These are phyloP conservation scores for Hyperopisus bebe DNA, from an alignment of 2,113 vertebrate genomes.

Conservation along the genomic window DNA sequence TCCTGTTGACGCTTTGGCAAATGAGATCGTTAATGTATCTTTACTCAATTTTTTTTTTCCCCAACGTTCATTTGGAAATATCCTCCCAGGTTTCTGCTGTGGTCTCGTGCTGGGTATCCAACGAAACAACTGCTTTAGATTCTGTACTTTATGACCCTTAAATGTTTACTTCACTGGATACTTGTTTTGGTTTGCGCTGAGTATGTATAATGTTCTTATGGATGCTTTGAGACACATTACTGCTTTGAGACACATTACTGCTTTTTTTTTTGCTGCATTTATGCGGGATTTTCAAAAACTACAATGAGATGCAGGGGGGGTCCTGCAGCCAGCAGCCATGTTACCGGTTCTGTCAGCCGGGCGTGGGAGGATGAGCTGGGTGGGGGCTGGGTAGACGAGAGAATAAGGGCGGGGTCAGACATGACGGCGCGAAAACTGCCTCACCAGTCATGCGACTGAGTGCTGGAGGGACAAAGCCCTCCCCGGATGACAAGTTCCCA, in stretches of 20 bases:
- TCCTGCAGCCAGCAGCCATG: neutral
- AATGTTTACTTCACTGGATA: neutral
- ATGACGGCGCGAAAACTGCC: neutral
- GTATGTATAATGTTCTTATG: constrained; percentile 15
- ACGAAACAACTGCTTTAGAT: neutral
- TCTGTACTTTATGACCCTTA: neutral
- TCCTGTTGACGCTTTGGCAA: constrained; percentile 35
- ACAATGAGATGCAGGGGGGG: constrained; percentile 10
- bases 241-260: constrained; percentile 21
- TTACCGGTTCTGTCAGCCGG: neutral
- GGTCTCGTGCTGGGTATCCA: neutral
- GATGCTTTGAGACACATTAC: constrained; percentile 22
- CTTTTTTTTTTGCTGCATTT: constrained; percentile 18
- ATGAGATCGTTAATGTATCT: neutral
- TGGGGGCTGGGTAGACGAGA: neutral
- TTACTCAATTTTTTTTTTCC: neutral
- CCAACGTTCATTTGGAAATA: neutral
- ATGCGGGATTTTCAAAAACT: neutral
- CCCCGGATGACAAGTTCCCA: constrained; percentile 23
- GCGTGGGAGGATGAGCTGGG: neutral
- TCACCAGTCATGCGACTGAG: constrained; percentile 45
- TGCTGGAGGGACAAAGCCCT: constrained; percentile 42
- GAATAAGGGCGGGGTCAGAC: neutral
- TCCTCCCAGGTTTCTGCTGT: constrained; percentile 6
- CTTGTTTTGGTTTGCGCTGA: neutral